These are phyloP conservation scores for Danionella dracula DNA, from an alignment of 2,797 vertebrate genomes.

Conservation along the genomic window DNA sequence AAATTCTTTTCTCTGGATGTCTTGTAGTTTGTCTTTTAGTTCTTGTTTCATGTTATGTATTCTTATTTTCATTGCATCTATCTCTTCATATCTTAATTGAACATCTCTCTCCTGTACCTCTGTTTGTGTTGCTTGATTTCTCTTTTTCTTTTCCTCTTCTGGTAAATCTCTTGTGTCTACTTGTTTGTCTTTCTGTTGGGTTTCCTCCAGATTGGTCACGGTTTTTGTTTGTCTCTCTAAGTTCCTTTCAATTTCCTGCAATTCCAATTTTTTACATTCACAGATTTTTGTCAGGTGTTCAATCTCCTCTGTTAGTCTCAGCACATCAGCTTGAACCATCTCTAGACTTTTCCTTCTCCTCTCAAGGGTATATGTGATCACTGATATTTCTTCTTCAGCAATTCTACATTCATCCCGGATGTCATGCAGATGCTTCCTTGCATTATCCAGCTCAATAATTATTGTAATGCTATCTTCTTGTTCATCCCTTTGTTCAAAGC, in stretches of 20 bases:
- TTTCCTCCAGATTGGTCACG: conserved; percentile 11
- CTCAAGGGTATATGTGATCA: conserved; percentile 2
- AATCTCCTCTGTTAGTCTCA: neutral
- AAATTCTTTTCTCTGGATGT: conserved; percentile 39
- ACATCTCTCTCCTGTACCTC: neutral
- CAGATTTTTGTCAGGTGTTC: conserved; percentile 7
- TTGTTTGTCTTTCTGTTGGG: neutral
- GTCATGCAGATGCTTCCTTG: conserved; percentile 3
- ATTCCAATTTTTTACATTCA: conserved; percentile 17
- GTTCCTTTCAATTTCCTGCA: conserved; percentile 11
- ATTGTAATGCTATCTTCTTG: conserved; percentile 1
- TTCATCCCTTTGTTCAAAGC: neutral
- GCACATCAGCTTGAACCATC: neutral
- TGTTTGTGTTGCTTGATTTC: conserved; percentile 9
- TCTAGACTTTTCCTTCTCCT: conserved; percentile 18
- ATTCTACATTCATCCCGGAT: neutral
- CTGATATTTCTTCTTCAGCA: conserved; percentile 13
- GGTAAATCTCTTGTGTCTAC: neutral
- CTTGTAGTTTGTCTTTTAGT: conserved; percentile 32
- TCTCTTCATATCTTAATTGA: neutral
- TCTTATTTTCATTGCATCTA: conserved; percentile 30
- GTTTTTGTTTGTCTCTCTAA: neutral
- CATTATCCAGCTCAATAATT: neutral
- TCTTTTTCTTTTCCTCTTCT: neutral
- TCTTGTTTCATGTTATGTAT: conserved; percentile 32